Evolutionary conservation across 2,113 vertebrate species (phyloP), one percentile per base, ranked within the genome.

Genomic region (Scatophagus argus): DNA sequence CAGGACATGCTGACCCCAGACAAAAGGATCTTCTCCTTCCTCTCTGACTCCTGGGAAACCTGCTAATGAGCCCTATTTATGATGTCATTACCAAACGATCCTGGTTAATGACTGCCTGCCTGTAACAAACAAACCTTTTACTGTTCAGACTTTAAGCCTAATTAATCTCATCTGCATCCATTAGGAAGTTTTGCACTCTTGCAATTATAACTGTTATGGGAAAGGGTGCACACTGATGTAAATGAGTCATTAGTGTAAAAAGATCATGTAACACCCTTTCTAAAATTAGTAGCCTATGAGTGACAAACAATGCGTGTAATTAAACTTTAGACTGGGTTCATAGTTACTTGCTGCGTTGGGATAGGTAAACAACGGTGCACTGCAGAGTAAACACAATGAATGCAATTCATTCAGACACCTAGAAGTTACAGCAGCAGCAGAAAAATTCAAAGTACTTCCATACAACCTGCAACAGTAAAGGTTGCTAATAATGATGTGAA

Each of bases 121-220:
- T 80, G 52, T 66, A 86, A 85, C 84, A 93, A 92, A 92, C 90
- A 90, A 88, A 87, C 74, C 69, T 74, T 87, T 86, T 59, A 87
- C 73, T 86, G 76, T 85, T 86, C 23, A 78, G 36, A 52, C 46
- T 88, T n/a, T 91, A 77, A 88, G 74, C 87, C 88, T 91, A 90
- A 92, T 92, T 91, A 91, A 90, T 91, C 90, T 91, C 79, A 81
- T 90, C 74, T 82, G 82, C 63, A 81, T 79, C 78, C 71, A 80
- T 92, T 80, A 89, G 65, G 69, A 74, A 58, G 67, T 67, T 62
- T 58, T 81, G 49, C 36, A 32, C 74, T 73, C 60, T 76, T 0
- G 47, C 55, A 79, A 79, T 87, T 88, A 87, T 77, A 89, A 68
- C 34, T 36, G 36, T 79, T 83, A 82, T 64, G 44, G 63, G 67